phyloP scores from a whole-genome alignment of 2,888 invertebrate genomes.

The Pterostichus madidus region DNA sequence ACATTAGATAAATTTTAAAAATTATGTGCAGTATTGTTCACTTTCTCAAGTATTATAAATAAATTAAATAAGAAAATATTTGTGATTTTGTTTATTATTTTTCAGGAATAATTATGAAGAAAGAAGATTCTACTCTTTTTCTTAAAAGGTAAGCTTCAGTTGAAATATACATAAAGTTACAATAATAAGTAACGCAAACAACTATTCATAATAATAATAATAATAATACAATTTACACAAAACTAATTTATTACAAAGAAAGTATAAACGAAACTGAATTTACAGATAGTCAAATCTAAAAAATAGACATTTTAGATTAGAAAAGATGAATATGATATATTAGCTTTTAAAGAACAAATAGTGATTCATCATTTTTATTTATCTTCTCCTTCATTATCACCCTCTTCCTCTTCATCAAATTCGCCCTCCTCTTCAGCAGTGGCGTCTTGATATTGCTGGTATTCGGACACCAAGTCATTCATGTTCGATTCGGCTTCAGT shows the following conservation, averaged over 20 bases:
- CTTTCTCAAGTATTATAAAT: constrained; percentile 66
- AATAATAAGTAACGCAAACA: background rate
- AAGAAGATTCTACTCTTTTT: background rate
- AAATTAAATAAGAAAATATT: constrained; percentile 54
- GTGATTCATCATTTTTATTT: constrained; percentile 62
- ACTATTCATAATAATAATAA: background rate
- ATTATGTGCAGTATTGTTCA: constrained; percentile 66
- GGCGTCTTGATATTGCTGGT: constrained; percentile 96
- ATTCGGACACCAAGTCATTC: constrained; percentile 95
- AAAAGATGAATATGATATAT: constrained; percentile 12
- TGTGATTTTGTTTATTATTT: constrained; percentile 26
- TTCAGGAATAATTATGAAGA: constrained; percentile 32
- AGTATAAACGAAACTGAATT: constrained; percentile 30
- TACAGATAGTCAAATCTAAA: constrained; percentile 24
- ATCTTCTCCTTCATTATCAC: constrained; percentile 82
- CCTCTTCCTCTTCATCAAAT: constrained; percentile 88
- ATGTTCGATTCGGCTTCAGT: constrained; percentile 97
- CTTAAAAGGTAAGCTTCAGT: constrained; percentile 18
- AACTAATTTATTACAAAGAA: constrained; percentile 39
- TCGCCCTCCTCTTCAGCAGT: constrained; percentile 90
- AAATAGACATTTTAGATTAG: constrained; percentile 23
- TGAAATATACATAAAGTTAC: constrained; percentile 3
- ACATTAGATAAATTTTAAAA: constrained; percentile 62
- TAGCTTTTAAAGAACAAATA: constrained; percentile 28
- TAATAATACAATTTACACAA: constrained; percentile 15